Base-by-base conservation (phyloP, 2,888 invertebrate species). In the Cheilosia pagana region DNA sequence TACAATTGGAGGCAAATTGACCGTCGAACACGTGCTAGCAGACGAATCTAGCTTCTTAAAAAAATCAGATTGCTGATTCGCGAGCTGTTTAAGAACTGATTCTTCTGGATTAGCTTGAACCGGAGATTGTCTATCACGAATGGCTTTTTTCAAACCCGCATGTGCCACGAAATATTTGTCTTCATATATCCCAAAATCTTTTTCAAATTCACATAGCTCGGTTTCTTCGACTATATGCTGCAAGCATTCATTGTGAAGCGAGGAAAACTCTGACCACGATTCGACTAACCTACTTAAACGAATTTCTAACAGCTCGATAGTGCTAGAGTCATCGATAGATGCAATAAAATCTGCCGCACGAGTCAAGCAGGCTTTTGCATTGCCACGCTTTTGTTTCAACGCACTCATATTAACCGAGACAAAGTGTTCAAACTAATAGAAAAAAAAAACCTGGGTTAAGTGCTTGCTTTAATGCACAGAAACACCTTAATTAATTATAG, bases 1-100 rank as follows among this genome's bases (percentile, higher is more conserved):
- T 21, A 70, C 52, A 41, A 87, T 85, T 57, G 63, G 68, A 23
- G 85, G 85, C 10, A 87, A 45, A 16, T 82, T 57, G 0, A 41
- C 50, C 1, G 55, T 60, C 1, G 57, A 41, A 6, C 43, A 39
- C 16, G 19, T 41, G 48, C 25, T 45, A 0, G 31, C 12, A 2
- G 71, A 59, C 2, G 43, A 52, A 53, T 60, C 52, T 16, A 79
- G 12, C 7, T 21, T 52, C 4, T 72, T 45, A 0, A 79, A 8
- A 14, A 79, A 50, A 0, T 16, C 25, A 0, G 52, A 3, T 43
- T 79, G 67, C 19, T 79, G 67, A 19, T 14, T 25, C 0, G 23
- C 74, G 10, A 65, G 8, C 14, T 12, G 16, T 39, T 63, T 53
- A n/a, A 60, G 21, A 6, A 59, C 35, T 0, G 65, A 43, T 0